Evolutionary conservation across 2,888 invertebrate genomes (phyloP), one percentile per base, ranked within the genome.

Genomic region (Cybosia mesomella): DNA sequence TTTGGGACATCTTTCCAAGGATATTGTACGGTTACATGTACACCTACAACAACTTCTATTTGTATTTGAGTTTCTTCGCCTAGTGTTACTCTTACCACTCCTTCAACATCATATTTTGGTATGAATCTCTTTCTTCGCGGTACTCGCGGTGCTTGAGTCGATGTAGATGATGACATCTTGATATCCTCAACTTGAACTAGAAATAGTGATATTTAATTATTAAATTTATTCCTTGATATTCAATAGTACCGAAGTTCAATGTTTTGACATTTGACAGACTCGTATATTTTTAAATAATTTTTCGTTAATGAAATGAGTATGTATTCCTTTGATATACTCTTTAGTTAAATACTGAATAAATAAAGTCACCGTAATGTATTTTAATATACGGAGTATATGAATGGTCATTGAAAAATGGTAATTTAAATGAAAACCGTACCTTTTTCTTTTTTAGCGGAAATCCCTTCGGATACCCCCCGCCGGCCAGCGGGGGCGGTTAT

Each of bases 1-100:
- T 96, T 97, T 24, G 91, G 91, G 0, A 97, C 91, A 71, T 92
- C 94, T 72, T 96, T 96, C 97, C 97, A 98, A 0, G 97, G 97
- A 81, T 96, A 96, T 85, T 97, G 97, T 22, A 96, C 95, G 0
- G 96, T 97, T 0, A 98, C 95, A 83, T 97, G 95, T 53, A 95
- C 92, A 0, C 97, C 97, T 57, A 97, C 95, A 2, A 96, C 95
- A 76, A 97, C 94, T 71, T 96, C 96, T 15, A 97, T 87, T 64
- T 95, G 94, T 74, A 95, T 91, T 83, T 97, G 97, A 18, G 96
- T 96, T 74, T 96, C 89, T 76, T 95, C 95, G 3, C 95, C 93
- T 36, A 97, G 73, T 18, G 91, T 79, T 13, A 97, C 81, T 80
- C 92, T 95, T 55, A 89, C 85, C 9, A 96, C 96, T 1, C 96